A percentile compares a stretch with the other conserved stretches of the same genome.
Evolutionary conservation across 1,140 invertebrate genomes (phyloP).

Genomic region (Amphibalanus amphitrite): DNA sequence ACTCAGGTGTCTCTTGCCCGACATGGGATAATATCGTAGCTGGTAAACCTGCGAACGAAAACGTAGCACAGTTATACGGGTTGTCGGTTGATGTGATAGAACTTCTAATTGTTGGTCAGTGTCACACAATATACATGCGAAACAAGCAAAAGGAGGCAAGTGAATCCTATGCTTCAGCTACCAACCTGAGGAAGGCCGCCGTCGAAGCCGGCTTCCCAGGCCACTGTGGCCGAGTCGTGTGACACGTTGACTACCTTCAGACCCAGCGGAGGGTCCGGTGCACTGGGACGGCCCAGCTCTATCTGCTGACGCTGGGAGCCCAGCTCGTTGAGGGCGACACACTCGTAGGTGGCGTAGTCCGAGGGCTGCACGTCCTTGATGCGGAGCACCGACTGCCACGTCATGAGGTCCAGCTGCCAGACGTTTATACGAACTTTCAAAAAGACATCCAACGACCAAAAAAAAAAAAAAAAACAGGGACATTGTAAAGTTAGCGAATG

Average conservation of each 20-base stretch:
- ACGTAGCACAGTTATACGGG: too few relatives aligned
- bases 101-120: too few relatives aligned
- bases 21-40: conserved; percentile 41
- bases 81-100: too few relatives aligned
- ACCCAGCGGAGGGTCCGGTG: conserved; percentile 60
- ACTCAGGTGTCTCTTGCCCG: conserved; percentile 10
- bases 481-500: too few relatives aligned
- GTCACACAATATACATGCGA: too few relatives aligned
- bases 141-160: too few relatives aligned
- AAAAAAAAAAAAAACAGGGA: too few relatives aligned
- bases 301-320: conserved; percentile 54
- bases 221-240: conserved; percentile 63
- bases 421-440: too few relatives aligned
- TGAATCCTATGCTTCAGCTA: too few relatives aligned
- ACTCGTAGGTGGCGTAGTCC: conserved; percentile 80
- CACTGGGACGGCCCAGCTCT: conserved; percentile 67
- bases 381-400: conserved; percentile 57
- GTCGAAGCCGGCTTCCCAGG: conserved; percentile 86
- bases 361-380: conserved; percentile 55
- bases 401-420: conserved; percentile 44
- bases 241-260: conserved; percentile 65
- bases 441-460: too few relatives aligned
- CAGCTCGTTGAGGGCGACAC: conserved; percentile 65
- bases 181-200: conserved; percentile 73
- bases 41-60: conserved; percentile 22